Evolutionary conservation across 2,113 vertebrate genomes (phyloP), one percentile per base, ranked within the genome.

Genomic region (Lipophrys pholis): DNA sequence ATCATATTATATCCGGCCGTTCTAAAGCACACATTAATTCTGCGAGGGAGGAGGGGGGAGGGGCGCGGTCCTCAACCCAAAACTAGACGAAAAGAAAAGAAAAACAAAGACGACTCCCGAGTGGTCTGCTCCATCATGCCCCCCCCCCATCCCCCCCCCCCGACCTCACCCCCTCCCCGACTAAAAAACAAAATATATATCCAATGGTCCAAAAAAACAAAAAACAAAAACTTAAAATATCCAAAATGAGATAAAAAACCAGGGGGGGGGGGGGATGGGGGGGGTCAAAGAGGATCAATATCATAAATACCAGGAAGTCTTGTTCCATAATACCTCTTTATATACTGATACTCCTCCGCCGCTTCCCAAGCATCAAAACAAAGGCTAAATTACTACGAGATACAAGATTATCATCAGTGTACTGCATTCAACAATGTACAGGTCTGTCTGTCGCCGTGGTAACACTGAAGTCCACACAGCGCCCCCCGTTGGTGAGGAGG

Each of bases 371-470:
- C 84, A 91, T 92, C n/a, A 93, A 74, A 90, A 88, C 78, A 92
- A 59, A 89, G 58, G 83, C 93, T 93, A 93, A 91, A 90, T 85
- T 88, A 90, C 92, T 93, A 94, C 90, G 87, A 92, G 86, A 92
- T 91, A 93, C 91, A 92, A 89, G 87, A 91, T 82, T 91, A 92
- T 92, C 90, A 90, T n/a, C n/a, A n/a, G 91, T 89, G 92, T 91
- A 92, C 93, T 93, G 93, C 91, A 91, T 91, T 94, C 89, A 90
- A 93, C 89, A 93, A 92, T 91, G 88, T 90, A 93, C 92, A 91
- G 85, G 85, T 74, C 87, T 76, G 57, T 76, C 67, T 64, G 66
- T 64, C 61, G 72, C 75, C 62, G 66, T 54, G 64, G 86, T 90
- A 92, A 93, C 91, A 93, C 93, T 92, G 86, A 89, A 84, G 85